phyloP scores from a whole-genome alignment of 1,140 invertebrate species.

The Chelonus insularis region DNA sequence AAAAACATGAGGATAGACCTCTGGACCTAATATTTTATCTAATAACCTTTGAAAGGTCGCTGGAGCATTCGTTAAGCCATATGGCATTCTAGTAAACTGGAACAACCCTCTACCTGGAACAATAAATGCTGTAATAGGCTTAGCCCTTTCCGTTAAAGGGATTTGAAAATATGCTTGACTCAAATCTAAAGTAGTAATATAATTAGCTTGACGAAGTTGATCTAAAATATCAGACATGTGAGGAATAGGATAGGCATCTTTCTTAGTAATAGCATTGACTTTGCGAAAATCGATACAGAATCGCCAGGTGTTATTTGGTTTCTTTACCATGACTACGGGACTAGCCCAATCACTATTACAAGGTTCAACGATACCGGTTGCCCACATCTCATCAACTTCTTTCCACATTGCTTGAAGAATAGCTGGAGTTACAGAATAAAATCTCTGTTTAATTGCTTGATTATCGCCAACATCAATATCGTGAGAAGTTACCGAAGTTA shows the following conservation, averaged over 20 bases:
- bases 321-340: slow-evolving; percentile 39
- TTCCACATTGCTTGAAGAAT: too few species aligned
- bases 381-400: slow-evolving; percentile 37
- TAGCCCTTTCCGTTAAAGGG: slow-evolving; percentile 13
- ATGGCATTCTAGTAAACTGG: slow-evolving; percentile 13
- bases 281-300: slow-evolving; percentile 44
- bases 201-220: slow-evolving; percentile 26
- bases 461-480: too few species aligned
- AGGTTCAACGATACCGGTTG: slow-evolving; percentile 33
- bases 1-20: slow-evolving; percentile 1
- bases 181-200: slow-evolving; percentile 39
- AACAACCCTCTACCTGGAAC: neutral
- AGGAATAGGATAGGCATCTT: slow-evolving; percentile 42
- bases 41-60: neutral
- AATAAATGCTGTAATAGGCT: slow-evolving; percentile 32
- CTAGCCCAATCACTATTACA: slow-evolving; percentile 35
- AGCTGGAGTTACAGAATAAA: too few species aligned
- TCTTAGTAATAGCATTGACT: slow-evolving; percentile 38
- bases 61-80: slow-evolving; percentile 4
- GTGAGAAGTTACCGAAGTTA: too few species aligned
- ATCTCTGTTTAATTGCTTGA: too few species aligned
- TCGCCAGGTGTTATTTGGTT: slow-evolving; percentile 34
- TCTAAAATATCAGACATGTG: slow-evolving; percentile 33
- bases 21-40: neutral
- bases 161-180: slow-evolving; percentile 47